A percentile compares a stretch with the other conserved stretches of the same genome.
Conservation (phyloP, 1,140 invertebrate species). For the Hyphantria cunea region DNA sequence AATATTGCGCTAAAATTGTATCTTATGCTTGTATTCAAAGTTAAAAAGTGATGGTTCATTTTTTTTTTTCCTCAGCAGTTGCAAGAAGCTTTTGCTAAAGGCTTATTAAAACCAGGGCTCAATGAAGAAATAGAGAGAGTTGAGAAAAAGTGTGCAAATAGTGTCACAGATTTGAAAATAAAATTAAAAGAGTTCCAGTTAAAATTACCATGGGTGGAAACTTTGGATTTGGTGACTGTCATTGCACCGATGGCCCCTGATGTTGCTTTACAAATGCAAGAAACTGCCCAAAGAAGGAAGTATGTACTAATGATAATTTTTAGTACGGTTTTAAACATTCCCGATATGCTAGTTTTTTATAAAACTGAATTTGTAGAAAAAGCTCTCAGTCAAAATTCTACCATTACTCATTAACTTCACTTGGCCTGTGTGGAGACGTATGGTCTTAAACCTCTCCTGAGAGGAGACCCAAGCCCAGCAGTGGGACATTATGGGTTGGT, state of each 20-base stretch:
- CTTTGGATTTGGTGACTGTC: conserved; percentile 89
- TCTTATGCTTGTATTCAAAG: too few relatives aligned
- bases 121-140: conserved; percentile 86
- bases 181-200: conserved; percentile 88
- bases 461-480: too few relatives aligned
- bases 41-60: too few relatives aligned
- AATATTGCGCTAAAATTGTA: too few relatives aligned
- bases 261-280: conserved; percentile 88
- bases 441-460: too few relatives aligned
- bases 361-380: not conserved
- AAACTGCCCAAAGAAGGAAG: conserved; percentile 86
- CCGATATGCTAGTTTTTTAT: not conserved
- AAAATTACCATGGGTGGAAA: conserved; percentile 92
- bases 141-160: conserved; percentile 84
- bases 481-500: too few relatives aligned
- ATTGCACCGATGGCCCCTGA: conserved; percentile 92
- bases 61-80: conserved; percentile 81
- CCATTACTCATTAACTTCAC: too few relatives aligned
- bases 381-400: not conserved
- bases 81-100: conserved; percentile 91
- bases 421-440: too few relatives aligned
- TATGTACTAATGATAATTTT: conserved; percentile 82
- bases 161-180: conserved; percentile 86
- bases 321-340: conserved; percentile 1
- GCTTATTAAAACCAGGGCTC: conserved; percentile 91